Evolutionary conservation across 1,140 invertebrate genomes (phyloP).

Genomic region (Drosophila nigromelanica): DNA sequence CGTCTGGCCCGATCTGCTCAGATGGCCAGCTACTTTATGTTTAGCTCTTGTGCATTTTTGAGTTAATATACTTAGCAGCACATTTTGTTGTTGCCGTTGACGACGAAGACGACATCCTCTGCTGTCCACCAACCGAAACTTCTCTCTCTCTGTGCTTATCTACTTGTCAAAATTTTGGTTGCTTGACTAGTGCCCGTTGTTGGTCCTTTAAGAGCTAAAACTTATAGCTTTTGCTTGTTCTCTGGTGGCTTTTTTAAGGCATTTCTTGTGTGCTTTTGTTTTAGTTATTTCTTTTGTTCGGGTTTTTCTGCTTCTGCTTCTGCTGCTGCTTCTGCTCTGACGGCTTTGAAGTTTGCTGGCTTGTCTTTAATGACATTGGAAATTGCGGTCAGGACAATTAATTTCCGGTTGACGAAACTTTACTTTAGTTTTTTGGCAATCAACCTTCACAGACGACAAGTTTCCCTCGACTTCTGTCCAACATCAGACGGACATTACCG

Average conservation of each 20-base stretch:
- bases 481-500: conserved; percentile 45
- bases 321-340: neutral
- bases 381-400: conserved; percentile 80
- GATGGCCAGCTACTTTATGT: conserved; percentile 60
- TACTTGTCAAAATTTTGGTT: conserved; percentile 69
- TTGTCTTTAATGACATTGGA: conserved; percentile 80
- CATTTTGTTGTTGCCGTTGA: conserved; percentile 64
- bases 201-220: conserved; percentile 64
- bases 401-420: conserved; percentile 80
- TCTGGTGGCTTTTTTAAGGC: conserved; percentile 31
- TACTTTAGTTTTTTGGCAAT: conserved; percentile 72
- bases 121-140: conserved; percentile 22
- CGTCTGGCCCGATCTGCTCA: conserved; percentile 5
- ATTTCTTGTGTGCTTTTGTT: conserved; percentile 66
- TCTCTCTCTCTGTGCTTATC: conserved; percentile 50
- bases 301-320: conserved; percentile 19
- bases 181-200: conserved; percentile 17
- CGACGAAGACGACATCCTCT: conserved; percentile 32
- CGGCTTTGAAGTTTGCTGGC: conserved; percentile 77
- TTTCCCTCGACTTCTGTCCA: conserved; percentile 1
- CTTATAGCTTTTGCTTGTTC: conserved; percentile 74
- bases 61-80: conserved; percentile 79
- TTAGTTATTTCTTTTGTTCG: conserved; percentile 67
- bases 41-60: conserved; percentile 75
- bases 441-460: conserved; percentile 28